A percentile compares a stretch with the other conserved stretches of the same genome.
phyloP scores from a whole-genome alignment of 2,888 invertebrate species.

The Ephialtes manifestator region DNA sequence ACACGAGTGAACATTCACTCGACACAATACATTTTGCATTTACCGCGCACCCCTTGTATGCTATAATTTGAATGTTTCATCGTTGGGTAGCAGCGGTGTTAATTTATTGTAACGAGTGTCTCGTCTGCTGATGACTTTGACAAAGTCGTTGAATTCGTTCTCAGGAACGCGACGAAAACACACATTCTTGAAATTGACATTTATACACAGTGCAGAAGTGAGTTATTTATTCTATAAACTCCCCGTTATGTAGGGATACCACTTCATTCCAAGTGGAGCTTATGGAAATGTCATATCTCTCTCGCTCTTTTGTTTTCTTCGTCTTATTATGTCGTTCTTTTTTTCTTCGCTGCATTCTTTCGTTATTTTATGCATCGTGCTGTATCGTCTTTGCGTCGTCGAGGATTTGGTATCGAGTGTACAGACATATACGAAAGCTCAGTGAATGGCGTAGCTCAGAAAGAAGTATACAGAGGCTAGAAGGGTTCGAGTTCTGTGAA shows the following conservation, averaged over 20 bases:
- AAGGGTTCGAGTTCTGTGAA: slow-evolving; percentile 36
- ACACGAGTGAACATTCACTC: slow-evolving; percentile 34
- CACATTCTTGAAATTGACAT: slow-evolving; percentile 15
- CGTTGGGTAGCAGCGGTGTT: neutral
- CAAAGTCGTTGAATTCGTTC: slow-evolving; percentile 1
- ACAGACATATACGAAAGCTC: neutral
- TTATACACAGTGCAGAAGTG: neutral
- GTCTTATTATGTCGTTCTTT: slow-evolving; percentile 21
- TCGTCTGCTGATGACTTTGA: slow-evolving; percentile 20
- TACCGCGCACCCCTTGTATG: neutral
- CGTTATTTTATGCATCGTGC: slow-evolving; percentile 47
- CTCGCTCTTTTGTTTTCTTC: slow-evolving; percentile 7
- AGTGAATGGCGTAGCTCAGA: neutral
- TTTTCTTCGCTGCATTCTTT: slow-evolving; percentile 27
- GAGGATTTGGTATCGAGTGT: slow-evolving; percentile 50
- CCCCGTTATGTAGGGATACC: neutral
- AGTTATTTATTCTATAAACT: slow-evolving; percentile 8
- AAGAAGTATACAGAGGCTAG: slow-evolving; percentile 1
- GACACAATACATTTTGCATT: slow-evolving; percentile 17
- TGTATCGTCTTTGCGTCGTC: slow-evolving; percentile 35
- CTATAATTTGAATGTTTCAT: slow-evolving; percentile 18
- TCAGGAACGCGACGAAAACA: slow-evolving; percentile 12
- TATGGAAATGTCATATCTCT: slow-evolving; percentile 45
- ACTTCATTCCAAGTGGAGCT: slow-evolving; percentile 14
- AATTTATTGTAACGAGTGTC: slow-evolving; percentile 36